These are phyloP conservation scores for Hippopotamyrus pictus DNA, from an alignment of 2,797 vertebrate genomes.

Conservation along the genomic window DNA sequence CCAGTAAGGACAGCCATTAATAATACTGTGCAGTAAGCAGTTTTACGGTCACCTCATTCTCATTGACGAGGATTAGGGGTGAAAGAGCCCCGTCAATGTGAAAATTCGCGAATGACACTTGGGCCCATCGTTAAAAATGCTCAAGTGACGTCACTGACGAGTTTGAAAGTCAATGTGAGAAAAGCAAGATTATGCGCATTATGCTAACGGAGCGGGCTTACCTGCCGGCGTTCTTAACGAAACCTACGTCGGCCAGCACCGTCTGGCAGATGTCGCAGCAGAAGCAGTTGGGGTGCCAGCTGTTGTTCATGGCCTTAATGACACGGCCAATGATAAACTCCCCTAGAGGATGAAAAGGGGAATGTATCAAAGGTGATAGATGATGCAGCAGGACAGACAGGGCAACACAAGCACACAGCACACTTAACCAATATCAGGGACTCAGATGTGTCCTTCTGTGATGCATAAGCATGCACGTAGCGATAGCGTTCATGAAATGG, in stretches of 20 bases:
- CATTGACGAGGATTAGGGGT: not conserved
- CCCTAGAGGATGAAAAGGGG: conserved; percentile 60
- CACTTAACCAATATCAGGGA: not conserved
- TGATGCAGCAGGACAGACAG: not conserved
- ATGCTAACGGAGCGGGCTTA: conserved; percentile 39
- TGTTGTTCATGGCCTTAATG: conserved; percentile 99
- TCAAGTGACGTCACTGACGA: not conserved
- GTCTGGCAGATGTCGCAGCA: conserved; percentile 90
- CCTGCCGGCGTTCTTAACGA: conserved; percentile 98
- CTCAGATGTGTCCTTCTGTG: not conserved
- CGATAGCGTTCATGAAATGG: not conserved
- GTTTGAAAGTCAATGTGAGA: not conserved
- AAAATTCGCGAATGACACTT: not conserved
- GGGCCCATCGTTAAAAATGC: not conserved
- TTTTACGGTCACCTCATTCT: not conserved
- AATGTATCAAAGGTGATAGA: not conserved
- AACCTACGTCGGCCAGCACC: conserved; percentile 91
- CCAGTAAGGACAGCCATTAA: conserved; percentile 12
- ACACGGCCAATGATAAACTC: conserved; percentile 98
- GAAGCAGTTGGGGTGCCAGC: conserved; percentile 98
- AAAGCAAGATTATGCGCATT: not conserved
- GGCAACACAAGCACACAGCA: not conserved
- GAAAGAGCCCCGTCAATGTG: not conserved
- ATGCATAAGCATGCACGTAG: not conserved
- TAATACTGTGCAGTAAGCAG: not conserved